A percentile compares a stretch with the other conserved stretches of the same genome.
These are phyloP conservation scores for Apamea crenata DNA, from an alignment of 2,888 invertebrate species.

Conservation along the genomic window DNA sequence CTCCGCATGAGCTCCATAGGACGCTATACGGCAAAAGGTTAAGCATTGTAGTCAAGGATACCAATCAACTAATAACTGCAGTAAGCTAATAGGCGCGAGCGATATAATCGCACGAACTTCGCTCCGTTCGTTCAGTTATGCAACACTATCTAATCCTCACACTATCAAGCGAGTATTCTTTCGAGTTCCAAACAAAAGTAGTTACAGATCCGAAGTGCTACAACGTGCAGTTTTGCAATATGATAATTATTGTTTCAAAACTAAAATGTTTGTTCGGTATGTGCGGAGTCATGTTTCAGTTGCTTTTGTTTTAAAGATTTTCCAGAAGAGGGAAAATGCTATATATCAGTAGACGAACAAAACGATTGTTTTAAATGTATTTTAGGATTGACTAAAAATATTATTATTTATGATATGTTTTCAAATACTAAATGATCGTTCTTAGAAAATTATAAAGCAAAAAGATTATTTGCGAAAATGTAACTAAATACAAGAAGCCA, in stretches of 20 bases:
- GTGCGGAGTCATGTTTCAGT: constrained; percentile 4
- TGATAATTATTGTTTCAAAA: constrained; percentile 29
- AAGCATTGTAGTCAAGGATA: not conserved
- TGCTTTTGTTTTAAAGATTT: constrained; percentile 7
- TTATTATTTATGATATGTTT: not conserved
- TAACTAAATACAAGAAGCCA: constrained; percentile 20
- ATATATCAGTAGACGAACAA: not conserved
- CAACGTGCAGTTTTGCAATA: constrained; percentile 17
- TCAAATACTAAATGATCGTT: not conserved
- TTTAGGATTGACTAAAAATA: not conserved
- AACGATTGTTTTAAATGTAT: not conserved
- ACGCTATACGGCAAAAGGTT: not conserved
- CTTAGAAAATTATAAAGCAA: not conserved
- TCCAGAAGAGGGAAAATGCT: not conserved
- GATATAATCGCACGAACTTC: not conserved
- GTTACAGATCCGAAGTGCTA: constrained; percentile 17
- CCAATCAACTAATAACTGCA: not conserved
- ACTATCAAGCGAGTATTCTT: constrained; percentile 30
- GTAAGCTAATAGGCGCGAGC: not conserved
- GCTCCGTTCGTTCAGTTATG: not conserved
- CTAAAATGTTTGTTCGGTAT: constrained; percentile 7
- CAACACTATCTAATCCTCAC: not conserved
- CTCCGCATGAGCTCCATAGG: not conserved
- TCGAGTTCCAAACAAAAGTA: constrained; percentile 24
- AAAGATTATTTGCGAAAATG: constrained; percentile 29